Conservation (phyloP, 64 coral and sea anemone species). For the Stichodactyla helianthus region DNA sequence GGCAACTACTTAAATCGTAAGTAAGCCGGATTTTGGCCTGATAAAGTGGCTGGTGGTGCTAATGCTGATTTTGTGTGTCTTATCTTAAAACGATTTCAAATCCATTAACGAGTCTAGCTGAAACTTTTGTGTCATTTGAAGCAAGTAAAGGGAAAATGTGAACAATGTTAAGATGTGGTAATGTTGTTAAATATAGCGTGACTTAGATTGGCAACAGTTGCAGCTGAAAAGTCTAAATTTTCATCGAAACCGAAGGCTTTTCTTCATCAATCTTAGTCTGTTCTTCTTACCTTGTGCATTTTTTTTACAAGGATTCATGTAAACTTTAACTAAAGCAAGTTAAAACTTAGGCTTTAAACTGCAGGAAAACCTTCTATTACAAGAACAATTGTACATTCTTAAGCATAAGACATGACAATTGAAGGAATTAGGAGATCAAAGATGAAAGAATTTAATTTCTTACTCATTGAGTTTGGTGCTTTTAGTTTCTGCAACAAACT, state of each 20-base stretch:
- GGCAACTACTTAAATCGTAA: conserved; percentile 3
- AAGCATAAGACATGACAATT: not conserved
- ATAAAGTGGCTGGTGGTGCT: not conserved
- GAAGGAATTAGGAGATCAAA: not conserved
- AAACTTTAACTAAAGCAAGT: not conserved
- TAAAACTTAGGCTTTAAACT: not conserved
- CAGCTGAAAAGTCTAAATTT: not conserved
- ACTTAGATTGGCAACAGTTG: not conserved
- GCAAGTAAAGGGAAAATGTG: not conserved
- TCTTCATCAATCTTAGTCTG: not conserved
- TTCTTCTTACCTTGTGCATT: not conserved
- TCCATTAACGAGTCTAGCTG: not conserved
- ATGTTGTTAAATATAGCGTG: not conserved
- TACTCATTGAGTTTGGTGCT: too few relatives aligned
- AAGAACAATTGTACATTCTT: not conserved
- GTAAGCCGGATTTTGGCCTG: not conserved
- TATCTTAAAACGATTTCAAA: not conserved
- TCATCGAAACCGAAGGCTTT: not conserved
- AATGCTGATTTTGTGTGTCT: not conserved
- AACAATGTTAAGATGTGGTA: not conserved
- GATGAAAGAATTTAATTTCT: not conserved
- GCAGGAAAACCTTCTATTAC: not conserved
- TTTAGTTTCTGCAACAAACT: too few relatives aligned
- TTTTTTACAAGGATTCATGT: not conserved
- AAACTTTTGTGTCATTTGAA: not conserved